Evolutionary conservation across 2,797 vertebrate species (phyloP).

Genomic region (Peromyscus aztecus): DNA sequence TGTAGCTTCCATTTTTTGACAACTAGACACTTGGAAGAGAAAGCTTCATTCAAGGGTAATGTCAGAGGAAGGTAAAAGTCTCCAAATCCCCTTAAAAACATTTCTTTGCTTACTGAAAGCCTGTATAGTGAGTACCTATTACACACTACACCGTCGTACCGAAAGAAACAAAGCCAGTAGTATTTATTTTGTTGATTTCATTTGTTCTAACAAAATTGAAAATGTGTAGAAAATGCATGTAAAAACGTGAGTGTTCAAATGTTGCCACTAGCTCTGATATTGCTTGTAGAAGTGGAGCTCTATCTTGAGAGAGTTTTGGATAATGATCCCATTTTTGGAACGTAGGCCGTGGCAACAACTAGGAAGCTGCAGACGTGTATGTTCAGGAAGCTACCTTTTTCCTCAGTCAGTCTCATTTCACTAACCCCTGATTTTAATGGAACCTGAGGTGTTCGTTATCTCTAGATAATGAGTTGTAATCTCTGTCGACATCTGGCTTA

Average conservation of each 20-base stretch:
- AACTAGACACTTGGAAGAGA: background rate
- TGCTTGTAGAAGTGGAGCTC: background rate
- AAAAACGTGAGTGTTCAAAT: background rate
- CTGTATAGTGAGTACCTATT: background rate
- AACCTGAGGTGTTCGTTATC: background rate
- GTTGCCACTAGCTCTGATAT: background rate
- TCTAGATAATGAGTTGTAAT: background rate
- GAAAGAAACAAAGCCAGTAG: constrained; percentile 17
- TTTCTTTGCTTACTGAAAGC: background rate
- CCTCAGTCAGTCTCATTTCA: background rate
- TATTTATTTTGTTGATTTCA: background rate
- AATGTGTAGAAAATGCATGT: background rate
- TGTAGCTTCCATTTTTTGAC: background rate
- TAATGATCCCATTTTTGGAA: background rate
- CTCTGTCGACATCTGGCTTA: background rate
- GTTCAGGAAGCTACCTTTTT: background rate
- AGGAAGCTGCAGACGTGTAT: background rate
- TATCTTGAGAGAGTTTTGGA: background rate
- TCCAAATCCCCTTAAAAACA: background rate
- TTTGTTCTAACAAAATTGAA: constrained; percentile 1
- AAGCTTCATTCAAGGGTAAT: background rate
- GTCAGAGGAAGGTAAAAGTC: background rate
- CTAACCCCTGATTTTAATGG: background rate
- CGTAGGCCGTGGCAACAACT: background rate
- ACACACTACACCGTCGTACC: background rate